Evolutionary conservation across 2,888 invertebrate species (phyloP).

Genomic region (Cistogaster globosa): DNA sequence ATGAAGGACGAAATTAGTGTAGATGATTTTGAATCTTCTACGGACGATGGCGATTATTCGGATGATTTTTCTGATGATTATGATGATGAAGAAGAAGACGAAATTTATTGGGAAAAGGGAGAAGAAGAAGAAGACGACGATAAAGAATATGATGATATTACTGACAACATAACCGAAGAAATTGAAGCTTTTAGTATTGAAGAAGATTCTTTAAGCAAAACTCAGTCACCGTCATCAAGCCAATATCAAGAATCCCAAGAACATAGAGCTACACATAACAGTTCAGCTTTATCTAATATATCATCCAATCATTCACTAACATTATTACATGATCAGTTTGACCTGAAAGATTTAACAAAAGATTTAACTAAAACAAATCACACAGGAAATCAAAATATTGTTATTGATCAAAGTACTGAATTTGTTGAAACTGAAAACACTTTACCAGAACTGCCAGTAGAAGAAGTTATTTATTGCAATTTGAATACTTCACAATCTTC

Average conservation of each 20-base stretch:
- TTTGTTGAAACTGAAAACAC: constrained; percentile 63
- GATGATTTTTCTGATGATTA: constrained; percentile 84
- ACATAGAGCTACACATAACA: constrained; percentile 24
- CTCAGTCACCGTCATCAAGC: constrained; percentile 30
- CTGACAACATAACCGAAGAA: constrained; percentile 73
- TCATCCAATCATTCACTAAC: constrained; percentile 53
- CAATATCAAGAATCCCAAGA: constrained; percentile 42
- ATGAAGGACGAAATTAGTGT: constrained; percentile 87
- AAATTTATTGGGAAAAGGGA: constrained; percentile 75
- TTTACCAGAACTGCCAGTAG: constrained; percentile 36
- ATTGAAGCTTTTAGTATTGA: constrained; percentile 60
- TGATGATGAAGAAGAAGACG: constrained; percentile 78
- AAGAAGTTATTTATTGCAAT: constrained; percentile 40
- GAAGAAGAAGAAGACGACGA: constrained; percentile 76
- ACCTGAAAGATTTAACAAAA: constrained; percentile 24
- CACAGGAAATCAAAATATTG: constrained; percentile 29
- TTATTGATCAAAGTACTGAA: constrained; percentile 18
- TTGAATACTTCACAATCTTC: not conserved
- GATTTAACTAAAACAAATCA: constrained; percentile 3
- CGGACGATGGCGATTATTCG: constrained; percentile 83
- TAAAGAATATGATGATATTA: constrained; percentile 76
- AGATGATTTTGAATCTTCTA: constrained; percentile 83
- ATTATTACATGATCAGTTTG: constrained; percentile 48
- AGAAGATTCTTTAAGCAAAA: constrained; percentile 14
- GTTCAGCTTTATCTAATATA: constrained; percentile 37